Base-by-base conservation (phyloP, 1,140 invertebrate species). In the Diabrotica virgifera region DNA sequence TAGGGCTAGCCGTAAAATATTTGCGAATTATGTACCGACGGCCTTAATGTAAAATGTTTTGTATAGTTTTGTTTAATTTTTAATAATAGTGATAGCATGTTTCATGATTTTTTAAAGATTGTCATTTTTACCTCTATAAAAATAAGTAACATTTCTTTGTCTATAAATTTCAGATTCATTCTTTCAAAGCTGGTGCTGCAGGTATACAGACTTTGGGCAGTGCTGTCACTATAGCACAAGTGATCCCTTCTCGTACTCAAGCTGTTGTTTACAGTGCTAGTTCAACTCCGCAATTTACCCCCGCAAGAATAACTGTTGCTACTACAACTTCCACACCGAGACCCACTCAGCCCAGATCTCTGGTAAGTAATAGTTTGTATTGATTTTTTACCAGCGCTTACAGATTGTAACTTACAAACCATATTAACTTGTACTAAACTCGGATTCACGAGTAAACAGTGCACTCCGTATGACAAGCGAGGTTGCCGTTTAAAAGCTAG, bases 231-330 rank as follows among this genome's bases (percentile, higher is more conserved):
- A 57, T 79, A 37, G 72, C 78, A 8, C 78, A 78, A 69, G 74
- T 78, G 24, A 51, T 77, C 10, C 77, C 78, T 37, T 37, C 70
- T 13, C 52, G 78, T n/a, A 74, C 77, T 36, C 78, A 79, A 66
- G 72, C 77, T 12, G 72, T 79, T 14, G 77, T 79, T 52, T 78
- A 78, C 59, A 78, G 70, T 69, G 62, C 74, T 38, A 72, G 69
- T 60, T 71, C 67, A n/a, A 71, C 55, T 12, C 57, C 67, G 6
- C 77, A 77, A 40, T 76, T 78, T 69, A 69, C 72, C 6, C 59
- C 76, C 40, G 70, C 74, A 12, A 68, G 75, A 57, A 60, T 78
- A 46, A 76, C 76, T 24, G 70, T 77, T 37, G 64, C 76, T 11
- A 72, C 63, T 58, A 63, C 70, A 46, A 59, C 69, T 7, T 73